These are phyloP conservation scores for Drosophila birchii DNA, from an alignment of 2,888 invertebrate genomes.

Conservation along the genomic window DNA sequence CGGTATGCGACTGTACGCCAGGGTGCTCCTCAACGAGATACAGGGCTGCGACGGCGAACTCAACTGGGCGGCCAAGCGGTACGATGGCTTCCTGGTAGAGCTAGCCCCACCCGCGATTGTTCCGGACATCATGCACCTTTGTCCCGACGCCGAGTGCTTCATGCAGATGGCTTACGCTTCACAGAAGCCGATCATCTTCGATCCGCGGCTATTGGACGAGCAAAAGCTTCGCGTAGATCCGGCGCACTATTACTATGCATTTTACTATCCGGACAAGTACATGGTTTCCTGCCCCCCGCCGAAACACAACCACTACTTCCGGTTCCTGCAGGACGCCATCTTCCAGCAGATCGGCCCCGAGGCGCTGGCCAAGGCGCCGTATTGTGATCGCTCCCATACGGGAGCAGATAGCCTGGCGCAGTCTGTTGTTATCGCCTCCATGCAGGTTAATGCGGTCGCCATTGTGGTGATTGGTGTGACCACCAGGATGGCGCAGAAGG, in stretches of 20 bases:
- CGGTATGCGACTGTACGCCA: conserved; percentile 69
- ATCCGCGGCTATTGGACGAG: conserved; percentile 58
- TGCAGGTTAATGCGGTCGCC: conserved; percentile 71
- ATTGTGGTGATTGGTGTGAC: conserved; percentile 77
- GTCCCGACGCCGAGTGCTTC: conserved; percentile 64
- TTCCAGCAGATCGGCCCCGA: conserved; percentile 54
- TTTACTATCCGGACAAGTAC: conserved; percentile 82
- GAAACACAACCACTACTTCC: conserved; percentile 53
- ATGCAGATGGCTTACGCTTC: conserved; percentile 57
- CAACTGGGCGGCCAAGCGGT: conserved; percentile 69
- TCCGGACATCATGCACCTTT: conserved; percentile 68
- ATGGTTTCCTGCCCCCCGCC: conserved; percentile 54
- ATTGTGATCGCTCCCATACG: conserved; percentile 71
- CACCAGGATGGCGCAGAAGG: conserved; percentile 79
- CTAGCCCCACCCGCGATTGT: conserved; percentile 35
- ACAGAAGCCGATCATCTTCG: conserved; percentile 78
- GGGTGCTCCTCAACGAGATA: conserved; percentile 71
- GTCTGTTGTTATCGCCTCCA: conserved; percentile 70
- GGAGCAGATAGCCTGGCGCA: conserved; percentile 78
- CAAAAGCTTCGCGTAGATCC: conserved; percentile 67
- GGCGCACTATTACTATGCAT: conserved; percentile 64
- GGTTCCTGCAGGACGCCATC: conserved; percentile 63
- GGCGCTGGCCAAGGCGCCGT: conserved; percentile 56
- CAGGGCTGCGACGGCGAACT: conserved; percentile 57
- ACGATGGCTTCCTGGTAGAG: conserved; percentile 79